Conservation (phyloP, 2,113 vertebrate species). For the rabbit (Oryctolagus cuniculus) region DNA sequence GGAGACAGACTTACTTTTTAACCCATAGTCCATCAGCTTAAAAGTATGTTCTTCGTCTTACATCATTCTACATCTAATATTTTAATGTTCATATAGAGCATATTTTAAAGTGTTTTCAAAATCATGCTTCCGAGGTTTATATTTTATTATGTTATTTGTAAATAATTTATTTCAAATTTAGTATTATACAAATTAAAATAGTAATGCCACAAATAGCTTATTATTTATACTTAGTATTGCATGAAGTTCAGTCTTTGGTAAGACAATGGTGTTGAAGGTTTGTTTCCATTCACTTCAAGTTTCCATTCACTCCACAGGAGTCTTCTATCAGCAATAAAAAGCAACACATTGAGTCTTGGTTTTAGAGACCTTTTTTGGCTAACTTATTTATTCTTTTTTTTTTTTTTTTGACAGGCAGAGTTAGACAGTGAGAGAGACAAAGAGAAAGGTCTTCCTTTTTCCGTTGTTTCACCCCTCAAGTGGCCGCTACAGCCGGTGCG, state of each 20-base stretch:
- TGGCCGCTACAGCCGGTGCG: no score
- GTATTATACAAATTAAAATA: not conserved
- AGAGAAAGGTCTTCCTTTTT: no score
- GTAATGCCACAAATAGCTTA: not conserved
- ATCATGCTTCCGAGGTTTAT: no score
- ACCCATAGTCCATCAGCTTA: not conserved
- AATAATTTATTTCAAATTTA: not conserved
- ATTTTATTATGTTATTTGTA: not conserved
- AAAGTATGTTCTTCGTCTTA: not conserved
- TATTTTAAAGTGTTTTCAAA: not conserved
- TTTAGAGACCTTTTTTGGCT: rapidly evolving
- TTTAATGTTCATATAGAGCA: not conserved
- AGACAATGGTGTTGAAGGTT: not conserved
- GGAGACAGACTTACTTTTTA: not conserved
- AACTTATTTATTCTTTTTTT: not conserved
- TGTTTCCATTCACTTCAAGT: not conserved
- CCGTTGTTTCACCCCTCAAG: no score
- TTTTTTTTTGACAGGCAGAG: no score
- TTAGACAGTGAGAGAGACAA: no score
- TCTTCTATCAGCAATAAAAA: not conserved
- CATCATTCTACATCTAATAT: not conserved
- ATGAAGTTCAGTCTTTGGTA: rapidly evolving
- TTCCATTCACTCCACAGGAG: no score
- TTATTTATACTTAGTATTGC: not conserved
- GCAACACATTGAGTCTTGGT: rapidly evolving